Base-by-base conservation (phyloP, 1,140 invertebrate genomes). In the Tachypleus tridentatus region DNA sequence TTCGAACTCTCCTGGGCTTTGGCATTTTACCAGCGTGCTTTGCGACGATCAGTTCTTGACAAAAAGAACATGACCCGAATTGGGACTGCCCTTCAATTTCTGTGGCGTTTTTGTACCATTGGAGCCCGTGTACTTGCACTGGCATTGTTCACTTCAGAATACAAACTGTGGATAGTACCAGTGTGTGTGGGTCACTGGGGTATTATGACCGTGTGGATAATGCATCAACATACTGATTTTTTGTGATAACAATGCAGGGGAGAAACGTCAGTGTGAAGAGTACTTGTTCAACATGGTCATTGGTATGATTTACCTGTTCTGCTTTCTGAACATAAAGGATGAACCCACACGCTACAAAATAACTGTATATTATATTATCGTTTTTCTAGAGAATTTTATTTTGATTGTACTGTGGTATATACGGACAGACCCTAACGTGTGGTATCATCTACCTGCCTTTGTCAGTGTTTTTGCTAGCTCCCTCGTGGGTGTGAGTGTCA, bases 321-420 rank as follows among this genome's bases (percentile, higher is more conserved):
- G 77, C 69, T 81, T 78, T 72, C 67, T 81, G 9, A 82, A 82
- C 69, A 71, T 81, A 3, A 76, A 79, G 62, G 79, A 80, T 60
- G 78, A 79, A 29, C 76, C 77, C 10, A 80, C 80, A 29, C 29
- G 29, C 29, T 29, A 29, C 29, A 76, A 77, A 63, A 77, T 76
- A 66, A 53, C 75, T 4, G 60, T 77, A 57, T 82, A 75, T 67
- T 82, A 82, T 68, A 57, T 73, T 9, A 70, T 81, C 49, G 70
- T 77, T 10, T 77, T 77, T 66, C 61, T 70, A 9, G 80, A 82
- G 72, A 81, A 81, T 68, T 66, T 76, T n/a, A 65, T 73, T 7
- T 76, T 81, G 73, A 71, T 79, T 52, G 67, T 73, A 1, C 64
- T 77, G 8, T 81, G 81, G 81, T 79, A 74, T 68, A 29, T 74